Conservation (phyloP, 2,113 vertebrate species). For the Apteryx mantelli region DNA sequence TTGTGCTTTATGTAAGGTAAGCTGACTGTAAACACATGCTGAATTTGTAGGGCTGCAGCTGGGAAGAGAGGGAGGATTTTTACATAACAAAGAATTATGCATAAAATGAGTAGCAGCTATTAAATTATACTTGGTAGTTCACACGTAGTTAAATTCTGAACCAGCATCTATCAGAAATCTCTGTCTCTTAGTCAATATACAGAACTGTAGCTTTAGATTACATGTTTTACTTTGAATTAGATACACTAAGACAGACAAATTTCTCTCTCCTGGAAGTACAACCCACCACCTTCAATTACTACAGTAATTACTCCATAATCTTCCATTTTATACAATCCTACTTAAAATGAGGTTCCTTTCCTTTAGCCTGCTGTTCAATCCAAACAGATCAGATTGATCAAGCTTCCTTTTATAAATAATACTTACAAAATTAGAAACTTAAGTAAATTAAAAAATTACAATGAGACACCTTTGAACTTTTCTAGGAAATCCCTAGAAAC, state of each 20-base stretch:
- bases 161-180: background rate
- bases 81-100: background rate
- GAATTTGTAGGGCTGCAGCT: background rate
- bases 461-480: background rate
- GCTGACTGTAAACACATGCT: background rate
- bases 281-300: background rate
- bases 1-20: background rate
- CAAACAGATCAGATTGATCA: background rate
- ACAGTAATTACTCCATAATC: background rate
- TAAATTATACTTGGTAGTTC: background rate
- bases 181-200: background rate
- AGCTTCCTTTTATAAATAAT: background rate
- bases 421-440: background rate
- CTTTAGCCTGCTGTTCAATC: background rate
- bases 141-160: background rate
- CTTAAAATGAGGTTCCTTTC: background rate
- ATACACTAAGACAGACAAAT: background rate
- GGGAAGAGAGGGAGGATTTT: background rate
- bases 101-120: background rate
- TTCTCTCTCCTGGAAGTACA: background rate
- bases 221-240: background rate
- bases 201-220: background rate
- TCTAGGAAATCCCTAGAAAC: background rate
- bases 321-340: background rate
- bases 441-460: background rate